Conservation (phyloP, 2,797 vertebrate genomes). For the Moxostoma hubbsi region DNA sequence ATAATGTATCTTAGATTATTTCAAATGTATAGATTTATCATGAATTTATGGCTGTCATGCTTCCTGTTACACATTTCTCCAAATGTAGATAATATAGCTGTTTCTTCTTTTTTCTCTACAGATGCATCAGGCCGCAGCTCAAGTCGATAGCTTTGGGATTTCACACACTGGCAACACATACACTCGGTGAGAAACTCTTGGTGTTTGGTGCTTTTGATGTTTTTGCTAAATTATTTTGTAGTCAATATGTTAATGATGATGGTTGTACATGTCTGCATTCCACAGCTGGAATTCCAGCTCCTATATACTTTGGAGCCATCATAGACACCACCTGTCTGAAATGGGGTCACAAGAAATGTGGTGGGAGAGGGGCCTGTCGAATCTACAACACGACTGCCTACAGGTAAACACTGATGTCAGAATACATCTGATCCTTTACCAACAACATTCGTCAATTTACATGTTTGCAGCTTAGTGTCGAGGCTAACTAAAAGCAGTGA, state of each 20-base stretch:
- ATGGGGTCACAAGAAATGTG: constrained; percentile 86
- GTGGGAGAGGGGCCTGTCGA: constrained; percentile 86
- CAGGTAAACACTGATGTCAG: constrained; percentile 74
- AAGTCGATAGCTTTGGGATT: constrained; percentile 92
- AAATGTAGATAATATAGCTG: not conserved
- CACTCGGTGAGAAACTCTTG: constrained; percentile 79
- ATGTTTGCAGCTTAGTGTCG: too few species aligned
- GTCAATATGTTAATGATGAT: not conserved
- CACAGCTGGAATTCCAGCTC: constrained; percentile 90
- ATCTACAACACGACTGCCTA: constrained; percentile 84
- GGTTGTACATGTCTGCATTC: not conserved
- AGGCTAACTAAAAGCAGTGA: too few species aligned
- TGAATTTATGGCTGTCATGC: not conserved
- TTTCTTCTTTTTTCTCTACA: constrained; percentile 54
- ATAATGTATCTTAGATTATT: too few species aligned
- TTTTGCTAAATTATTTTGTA: not conserved
- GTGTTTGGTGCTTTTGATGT: constrained; percentile 7
- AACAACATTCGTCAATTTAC: too few species aligned
- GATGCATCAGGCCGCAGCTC: constrained; percentile 88
- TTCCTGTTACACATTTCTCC: not conserved
- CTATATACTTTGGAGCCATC: constrained; percentile 91
- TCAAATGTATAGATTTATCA: too few species aligned
- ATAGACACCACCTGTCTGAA: constrained; percentile 90
- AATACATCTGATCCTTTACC: too few species aligned
- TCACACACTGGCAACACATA: constrained; percentile 86